Evolutionary conservation across 2,113 vertebrate genomes (phyloP), one percentile per base, ranked within the genome.

Genomic region (Eulacestoma nigropectus): DNA sequence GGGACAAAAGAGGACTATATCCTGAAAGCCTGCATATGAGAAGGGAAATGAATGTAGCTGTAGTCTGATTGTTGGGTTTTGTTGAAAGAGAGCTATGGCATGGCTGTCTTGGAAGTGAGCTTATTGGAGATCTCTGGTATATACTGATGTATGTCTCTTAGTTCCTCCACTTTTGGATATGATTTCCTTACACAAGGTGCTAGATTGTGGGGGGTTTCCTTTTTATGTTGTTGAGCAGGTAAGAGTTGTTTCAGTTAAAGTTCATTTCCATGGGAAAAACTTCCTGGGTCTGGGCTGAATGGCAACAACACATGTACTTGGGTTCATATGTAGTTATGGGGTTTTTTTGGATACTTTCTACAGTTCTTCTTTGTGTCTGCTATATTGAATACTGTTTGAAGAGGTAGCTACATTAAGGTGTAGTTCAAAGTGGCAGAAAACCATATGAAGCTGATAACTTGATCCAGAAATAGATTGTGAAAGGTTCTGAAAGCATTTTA

Each of bases 401-500:
- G 86, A 64, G 52, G 35, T 47, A 35, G 44, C 60, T 68, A 35
- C 87, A 65, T 84, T 95, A 87, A 87, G 72, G 81, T 91, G 42
- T 82, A 82, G 65, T 87, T 95, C 81, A 90, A 91, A 91, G 89
- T 70, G 57, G 37, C 74, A 87, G 73, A 78, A 89, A 91, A 89
- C n/a, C 69, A 46, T 56, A 30, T 65, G 75, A 94, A 73, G 39
- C 74, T 62, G 78, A 84, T 84, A 89, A 82, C 78, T 91, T 73
- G 32, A 73, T 91, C 81, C 89, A 87, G 84, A 89, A 97, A 95
- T 96, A 95, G 86, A 78, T 25, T n/a, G 76, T 93, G 91, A 92
- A 93, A 87, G n/a, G 42, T 93, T 93, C 82, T 94, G 72, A 96
- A 92, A 88, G 82, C 83, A 70, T 96, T 95, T 95, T 92, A 77